A percentile compares a stretch with the other conserved stretches of the same genome.
phyloP scores from a whole-genome alignment of 2,113 vertebrate species.

The Cyanoderma ruficeps region DNA sequence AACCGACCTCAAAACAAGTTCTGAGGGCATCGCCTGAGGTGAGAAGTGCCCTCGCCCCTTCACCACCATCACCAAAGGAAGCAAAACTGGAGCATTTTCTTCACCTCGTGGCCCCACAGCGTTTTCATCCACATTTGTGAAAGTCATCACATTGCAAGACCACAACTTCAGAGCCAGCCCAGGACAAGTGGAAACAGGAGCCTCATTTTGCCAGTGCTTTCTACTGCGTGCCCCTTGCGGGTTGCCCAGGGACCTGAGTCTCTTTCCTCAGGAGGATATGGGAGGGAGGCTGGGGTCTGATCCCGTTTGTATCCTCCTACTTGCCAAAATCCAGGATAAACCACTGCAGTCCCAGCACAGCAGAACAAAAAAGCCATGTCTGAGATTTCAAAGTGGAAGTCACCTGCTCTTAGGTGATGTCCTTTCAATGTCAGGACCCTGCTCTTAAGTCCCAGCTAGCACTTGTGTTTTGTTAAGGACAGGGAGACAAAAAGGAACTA shows the following conservation, averaged over 20 bases:
- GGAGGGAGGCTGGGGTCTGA: background rate
- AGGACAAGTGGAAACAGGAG: background rate
- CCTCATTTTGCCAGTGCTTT: background rate
- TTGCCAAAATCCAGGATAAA: background rate
- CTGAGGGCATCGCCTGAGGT: background rate
- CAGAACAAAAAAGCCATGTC: background rate
- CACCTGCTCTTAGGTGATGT: background rate
- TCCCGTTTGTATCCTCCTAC: background rate
- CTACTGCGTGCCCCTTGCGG: fast-evolving
- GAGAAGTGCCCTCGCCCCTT: background rate
- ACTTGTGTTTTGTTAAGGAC: background rate
- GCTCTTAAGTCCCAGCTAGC: background rate
- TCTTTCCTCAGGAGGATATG: background rate
- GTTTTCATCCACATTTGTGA: background rate
- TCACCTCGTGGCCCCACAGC: fast-evolving
- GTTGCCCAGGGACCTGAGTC: fast-evolving
- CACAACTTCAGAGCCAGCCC: fast-evolving
- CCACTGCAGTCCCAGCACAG: background rate
- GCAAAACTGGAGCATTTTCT: background rate
- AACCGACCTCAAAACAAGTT: background rate
- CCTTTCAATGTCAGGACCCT: background rate
- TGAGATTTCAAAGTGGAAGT: background rate
- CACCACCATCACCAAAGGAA: background rate
- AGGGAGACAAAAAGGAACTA: background rate
- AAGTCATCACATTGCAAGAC: background rate